Conservation (phyloP, 2,113 vertebrate genomes). For the Alethe diademata region DNA sequence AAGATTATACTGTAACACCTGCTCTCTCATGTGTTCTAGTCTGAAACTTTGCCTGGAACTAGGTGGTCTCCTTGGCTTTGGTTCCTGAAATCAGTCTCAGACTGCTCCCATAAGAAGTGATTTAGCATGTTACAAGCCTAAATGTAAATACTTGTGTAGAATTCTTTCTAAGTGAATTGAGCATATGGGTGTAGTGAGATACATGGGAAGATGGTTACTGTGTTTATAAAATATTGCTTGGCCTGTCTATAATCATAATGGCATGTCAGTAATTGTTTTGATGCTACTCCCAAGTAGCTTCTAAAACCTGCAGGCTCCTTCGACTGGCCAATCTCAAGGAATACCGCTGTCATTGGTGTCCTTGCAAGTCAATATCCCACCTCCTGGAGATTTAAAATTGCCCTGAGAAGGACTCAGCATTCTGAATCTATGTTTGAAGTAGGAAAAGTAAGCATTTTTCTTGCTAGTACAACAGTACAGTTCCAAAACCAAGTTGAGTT, state of each 20-base stretch:
- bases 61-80: neutral
- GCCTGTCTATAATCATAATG: neutral
- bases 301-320: neutral
- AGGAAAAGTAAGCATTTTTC: neutral
- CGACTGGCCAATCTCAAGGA: accelerated
- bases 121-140: neutral
- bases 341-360: accelerated
- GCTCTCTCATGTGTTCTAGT: neutral
- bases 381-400: neutral
- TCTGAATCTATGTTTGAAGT: neutral
- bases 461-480: neutral
- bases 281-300: neutral
- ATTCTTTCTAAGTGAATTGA: neutral
- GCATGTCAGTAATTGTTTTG: neutral
- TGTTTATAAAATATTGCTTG: neutral
- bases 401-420: neutral
- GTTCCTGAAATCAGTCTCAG: neutral
- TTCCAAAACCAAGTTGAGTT: neutral
- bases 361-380: neutral
- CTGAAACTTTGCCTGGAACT: neutral
- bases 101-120: neutral
- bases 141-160: too few species aligned
- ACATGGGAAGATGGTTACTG: neutral
- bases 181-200: neutral
- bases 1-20: neutral